Evolutionary conservation across 2,113 vertebrate species (phyloP), one percentile per base, ranked within the genome.

Genomic region (Pogonocichla stellata): DNA sequence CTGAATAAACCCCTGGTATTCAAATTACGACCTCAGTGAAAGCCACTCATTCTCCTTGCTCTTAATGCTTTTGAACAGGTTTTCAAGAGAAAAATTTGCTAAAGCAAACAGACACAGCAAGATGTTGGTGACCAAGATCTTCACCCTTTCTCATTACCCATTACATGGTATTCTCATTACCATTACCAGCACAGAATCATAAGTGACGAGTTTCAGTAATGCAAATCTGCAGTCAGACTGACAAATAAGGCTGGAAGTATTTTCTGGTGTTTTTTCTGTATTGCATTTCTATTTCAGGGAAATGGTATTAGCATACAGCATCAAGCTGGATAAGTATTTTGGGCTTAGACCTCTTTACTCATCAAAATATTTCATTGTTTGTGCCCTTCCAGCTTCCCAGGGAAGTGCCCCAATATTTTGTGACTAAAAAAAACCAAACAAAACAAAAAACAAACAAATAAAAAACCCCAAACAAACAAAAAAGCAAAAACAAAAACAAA

Each of bases 1-100:
- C 60, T 94, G 91, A 96, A 96, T 96, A 95, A 96, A 62, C 19
- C 43, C 51, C n/a, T 71, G 69, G 36, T 71, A 93, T 97, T 92
- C 74, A 96, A 89, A 95, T 95, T 62, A 86, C 0, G 0, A 6
- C 22, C 36, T 81, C 58, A 65, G 40, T 93, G 88, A 97, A 92
- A 95, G 80, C 51, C 73, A 56, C 43, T 91, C 69, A 60, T 36
- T 53, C 19, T 73, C 83, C 43, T 26, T 74, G n/a, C 14, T 84
- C 33, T 60, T 89, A 91, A 93, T 75, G 34, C 43, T 88, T 93
- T 91, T 93, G 43, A 94, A 67, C 67, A 93, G 28, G 28, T 86
- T 92, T 95, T 88, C 67, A 90, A 91, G 56, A 75, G 56, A 86
- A 80, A 61, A 87, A 42, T 65, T 80, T 69, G 65, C 79, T 90